A percentile compares a stretch with the other conserved stretches of the same genome.
Conservation (phyloP, 2,888 invertebrate species). For the Rhyacophila evoluta region DNA sequence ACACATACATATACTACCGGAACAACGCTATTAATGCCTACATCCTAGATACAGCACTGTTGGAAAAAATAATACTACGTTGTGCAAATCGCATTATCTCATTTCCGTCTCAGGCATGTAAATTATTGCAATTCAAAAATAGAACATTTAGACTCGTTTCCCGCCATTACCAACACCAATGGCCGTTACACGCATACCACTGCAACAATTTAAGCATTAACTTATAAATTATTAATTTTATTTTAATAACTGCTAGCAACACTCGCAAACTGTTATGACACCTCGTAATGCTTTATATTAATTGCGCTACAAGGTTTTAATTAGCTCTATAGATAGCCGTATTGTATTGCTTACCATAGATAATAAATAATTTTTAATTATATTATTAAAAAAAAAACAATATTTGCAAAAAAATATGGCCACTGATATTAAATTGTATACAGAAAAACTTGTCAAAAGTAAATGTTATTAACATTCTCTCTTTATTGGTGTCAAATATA, state of each 20-base stretch:
- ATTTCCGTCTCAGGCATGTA: conserved; percentile 38
- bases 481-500: no score
- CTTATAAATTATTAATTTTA: background rate
- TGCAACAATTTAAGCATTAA: background rate
- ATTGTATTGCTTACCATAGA: no score
- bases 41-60: conserved; percentile 7
- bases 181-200: background rate
- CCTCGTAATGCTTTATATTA: background rate
- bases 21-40: background rate
- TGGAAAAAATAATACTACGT: background rate
- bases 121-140: conserved; percentile 38
- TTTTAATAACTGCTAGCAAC: background rate
- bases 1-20: no score
- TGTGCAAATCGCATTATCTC: conserved; percentile 43
- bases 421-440: background rate
- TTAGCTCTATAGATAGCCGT: background rate
- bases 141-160: conserved; percentile 38
- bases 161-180: conserved; percentile 25
- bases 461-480: no score
- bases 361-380: background rate
- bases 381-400: background rate
- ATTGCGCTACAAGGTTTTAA: background rate
- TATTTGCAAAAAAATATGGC: background rate
- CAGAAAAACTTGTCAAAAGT: no score
- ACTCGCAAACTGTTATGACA: background rate